Base-by-base conservation (phyloP, 1,140 invertebrate species). In the Whitmania pigra region DNA sequence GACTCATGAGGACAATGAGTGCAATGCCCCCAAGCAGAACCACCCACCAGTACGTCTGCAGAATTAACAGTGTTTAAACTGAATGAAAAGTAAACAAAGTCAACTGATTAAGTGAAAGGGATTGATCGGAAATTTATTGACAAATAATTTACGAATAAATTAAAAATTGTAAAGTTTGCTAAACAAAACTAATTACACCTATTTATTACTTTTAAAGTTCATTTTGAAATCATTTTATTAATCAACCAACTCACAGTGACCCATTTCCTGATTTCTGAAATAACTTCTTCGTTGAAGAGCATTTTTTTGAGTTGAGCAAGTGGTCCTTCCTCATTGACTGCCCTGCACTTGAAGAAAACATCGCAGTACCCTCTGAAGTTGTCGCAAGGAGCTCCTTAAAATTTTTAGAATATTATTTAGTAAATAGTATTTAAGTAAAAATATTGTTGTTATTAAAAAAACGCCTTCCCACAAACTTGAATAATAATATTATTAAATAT, bases 261-360 rank as follows among this genome's bases (percentile, higher is more conserved):
- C 81, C 81, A 83, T 49, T 80, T 75, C 71, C 77, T 79, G 25
- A 82, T 79, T 27, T 75, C 77, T 40, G 78, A 77, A 43, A 99
- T 85, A 6, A 93, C 98, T 79, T 94, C 88, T 75, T 85, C 88
- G 80, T 95, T 96, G 77, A 99, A 90, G 15, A 99, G 86, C 7
- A 98, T 85, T 84, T 98, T 98, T 85, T 98, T 98, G 31, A 99
- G 86, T 75, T 93, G 87, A 20, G 93, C 93, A 74, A 99, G 84
- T 25, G 96, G 96, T 54, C 97, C 97, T 79, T 99, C 95, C 0
- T 94, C 93, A 84, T 99, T 96, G 18, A 99, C 93, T 1, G 91
- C 90, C 75, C 95, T 87, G 81, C 95, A 99, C 83, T 95, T 96
- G 29, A 93, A 87, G 84, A 98, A 99, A 69, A 97, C 94, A 84